Conservation (phyloP, 1,140 invertebrate species). For the Dysdera silvatica region DNA sequence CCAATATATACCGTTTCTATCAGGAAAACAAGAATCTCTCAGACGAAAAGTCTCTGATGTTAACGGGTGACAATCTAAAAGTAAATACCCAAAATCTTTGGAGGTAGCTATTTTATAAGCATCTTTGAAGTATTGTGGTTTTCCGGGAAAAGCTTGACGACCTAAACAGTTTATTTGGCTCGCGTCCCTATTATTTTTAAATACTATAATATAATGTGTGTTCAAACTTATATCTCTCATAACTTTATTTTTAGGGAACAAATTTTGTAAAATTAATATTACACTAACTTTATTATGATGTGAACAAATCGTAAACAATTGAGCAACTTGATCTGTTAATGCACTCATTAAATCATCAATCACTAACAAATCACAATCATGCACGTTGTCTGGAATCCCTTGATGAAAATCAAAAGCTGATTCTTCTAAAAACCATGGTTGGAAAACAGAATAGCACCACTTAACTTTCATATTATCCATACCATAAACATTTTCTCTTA, state of each 20-base stretch:
- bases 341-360: slow-evolving; percentile 3
- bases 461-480: not conserved
- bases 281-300: slow-evolving; percentile 8
- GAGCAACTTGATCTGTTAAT: not conserved
- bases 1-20: slow-evolving; percentile 3
- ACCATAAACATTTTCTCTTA: not conserved
- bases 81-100: slow-evolving; percentile 10
- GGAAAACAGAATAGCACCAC: slow-evolving; percentile 3
- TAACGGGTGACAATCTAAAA: not conserved
- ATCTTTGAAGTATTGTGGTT: not conserved
- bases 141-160: not conserved
- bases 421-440: slow-evolving; percentile 14
- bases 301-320: slow-evolving; percentile 8
- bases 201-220: slow-evolving; percentile 14
- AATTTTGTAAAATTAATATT: slow-evolving; percentile 21
- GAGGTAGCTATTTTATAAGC: slow-evolving; percentile 12
- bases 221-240: slow-evolving; percentile 17
- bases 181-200: slow-evolving; percentile 14
- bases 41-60: not conserved
- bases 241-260: not conserved
- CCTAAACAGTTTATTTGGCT: slow-evolving; percentile 14
- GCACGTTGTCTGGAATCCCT: slow-evolving; percentile 4
- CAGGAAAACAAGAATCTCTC: slow-evolving; percentile 1
- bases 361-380: slow-evolving; percentile 9
- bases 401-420: slow-evolving; percentile 8